phyloP scores from a whole-genome alignment of 2,113 vertebrate genomes.

The Amblyopsis rosae region DNA sequence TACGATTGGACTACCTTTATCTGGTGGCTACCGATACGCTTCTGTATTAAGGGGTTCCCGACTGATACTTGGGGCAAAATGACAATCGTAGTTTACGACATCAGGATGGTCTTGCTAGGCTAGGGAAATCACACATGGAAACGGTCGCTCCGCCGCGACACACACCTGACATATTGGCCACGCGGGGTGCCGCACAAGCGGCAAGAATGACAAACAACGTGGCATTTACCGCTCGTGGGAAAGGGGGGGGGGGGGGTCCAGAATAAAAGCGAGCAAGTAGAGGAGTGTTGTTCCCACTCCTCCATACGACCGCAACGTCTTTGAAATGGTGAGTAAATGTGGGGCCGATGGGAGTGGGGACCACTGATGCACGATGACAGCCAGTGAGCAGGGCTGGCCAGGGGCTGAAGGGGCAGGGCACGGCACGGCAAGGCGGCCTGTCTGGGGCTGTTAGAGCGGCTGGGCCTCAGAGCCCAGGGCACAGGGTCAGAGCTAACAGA shows the following conservation, averaged over 20 bases:
- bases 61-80: constrained; percentile 35
- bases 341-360: constrained; percentile 28
- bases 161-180: constrained; percentile 23
- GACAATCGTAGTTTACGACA: constrained; percentile 31
- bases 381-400: constrained; percentile 60
- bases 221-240: neutral
- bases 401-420: constrained; percentile 48
- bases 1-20: too few relatives aligned
- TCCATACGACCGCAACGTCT: neutral
- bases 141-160: constrained; percentile 7
- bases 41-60: too few relatives aligned
- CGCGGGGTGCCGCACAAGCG: neutral
- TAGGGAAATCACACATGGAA: constrained; percentile 16
- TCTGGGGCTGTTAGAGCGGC: constrained; percentile 69
- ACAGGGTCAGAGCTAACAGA: constrained; percentile 59
- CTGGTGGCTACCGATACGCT: too few relatives aligned
- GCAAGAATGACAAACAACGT: constrained; percentile 2
- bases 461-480: constrained; percentile 55
- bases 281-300: too few relatives aligned
- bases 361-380: constrained; percentile 71
- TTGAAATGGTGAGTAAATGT: constrained; percentile 48
- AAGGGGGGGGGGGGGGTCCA: too few relatives aligned
- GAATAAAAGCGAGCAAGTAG: too few relatives aligned
- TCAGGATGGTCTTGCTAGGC: too few relatives aligned
- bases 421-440: constrained; percentile 54